Percentiles rank a stretch among this genome's conserved stretches.
Evolutionary conservation across 2,888 invertebrate genomes (phyloP).

Genomic region (Sericinus montela): DNA sequence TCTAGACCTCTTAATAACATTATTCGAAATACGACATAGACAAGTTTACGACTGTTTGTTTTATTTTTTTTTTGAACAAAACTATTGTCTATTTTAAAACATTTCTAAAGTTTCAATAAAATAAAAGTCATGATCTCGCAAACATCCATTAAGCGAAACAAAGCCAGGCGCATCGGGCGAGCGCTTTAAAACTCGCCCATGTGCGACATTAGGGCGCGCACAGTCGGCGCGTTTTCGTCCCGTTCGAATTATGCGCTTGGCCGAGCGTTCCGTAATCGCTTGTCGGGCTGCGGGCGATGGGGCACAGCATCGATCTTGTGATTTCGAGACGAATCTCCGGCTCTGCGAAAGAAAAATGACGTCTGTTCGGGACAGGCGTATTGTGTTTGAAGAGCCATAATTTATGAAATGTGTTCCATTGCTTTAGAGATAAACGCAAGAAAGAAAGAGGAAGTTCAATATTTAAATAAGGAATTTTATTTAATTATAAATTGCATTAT

Average conservation of each 20-base stretch:
- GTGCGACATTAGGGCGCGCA: conserved; percentile 15
- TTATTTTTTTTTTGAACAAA: too few relatives aligned
- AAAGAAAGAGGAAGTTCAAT: too few relatives aligned
- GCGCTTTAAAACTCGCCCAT: conserved; percentile 12
- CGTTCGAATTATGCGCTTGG: conserved; percentile 29
- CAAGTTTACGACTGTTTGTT: too few relatives aligned
- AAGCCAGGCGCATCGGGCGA: conserved; percentile 6
- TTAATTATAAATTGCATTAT: too few relatives aligned
- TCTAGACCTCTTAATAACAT: too few relatives aligned
- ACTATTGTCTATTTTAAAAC: too few relatives aligned
- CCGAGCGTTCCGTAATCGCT: conserved; percentile 28
- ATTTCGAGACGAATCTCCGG: conserved; percentile 11
- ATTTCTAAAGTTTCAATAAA: background rate
- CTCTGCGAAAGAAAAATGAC: conserved; percentile 6
- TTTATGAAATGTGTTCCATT: background rate
- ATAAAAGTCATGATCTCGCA: background rate
- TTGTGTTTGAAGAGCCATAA: background rate
- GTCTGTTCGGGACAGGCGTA: conserved; percentile 1
- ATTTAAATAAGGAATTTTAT: too few relatives aligned
- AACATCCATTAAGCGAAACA: conserved; percentile 13
- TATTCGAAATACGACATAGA: too few relatives aligned
- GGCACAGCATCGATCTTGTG: conserved; percentile 19
- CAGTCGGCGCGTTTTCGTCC: conserved; percentile 10
- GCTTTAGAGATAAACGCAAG: too few relatives aligned
- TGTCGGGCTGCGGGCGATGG: conserved; percentile 23